phyloP scores from a whole-genome alignment of 2,113 vertebrate genomes.

The Dipodomys ordii region DNA sequence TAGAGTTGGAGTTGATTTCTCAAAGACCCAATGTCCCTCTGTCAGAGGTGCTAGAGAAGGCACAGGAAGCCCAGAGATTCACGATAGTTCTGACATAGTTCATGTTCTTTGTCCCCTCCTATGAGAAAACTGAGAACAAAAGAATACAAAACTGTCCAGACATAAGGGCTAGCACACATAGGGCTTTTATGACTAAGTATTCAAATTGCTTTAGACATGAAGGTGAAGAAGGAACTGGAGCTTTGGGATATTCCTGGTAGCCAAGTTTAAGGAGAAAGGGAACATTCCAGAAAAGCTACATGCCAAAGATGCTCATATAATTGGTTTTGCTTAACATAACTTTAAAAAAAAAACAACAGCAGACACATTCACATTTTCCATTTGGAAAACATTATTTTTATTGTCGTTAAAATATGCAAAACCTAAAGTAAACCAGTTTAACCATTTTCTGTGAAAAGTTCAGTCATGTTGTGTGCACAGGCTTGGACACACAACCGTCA shows the following conservation, averaged over 20 bases:
- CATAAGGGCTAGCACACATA: neutral
- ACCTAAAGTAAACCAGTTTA: neutral
- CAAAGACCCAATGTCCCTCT: no score
- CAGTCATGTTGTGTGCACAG: neutral
- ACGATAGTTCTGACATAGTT: neutral
- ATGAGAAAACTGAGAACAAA: neutral
- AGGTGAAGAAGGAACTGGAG: neutral
- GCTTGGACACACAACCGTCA: neutral
- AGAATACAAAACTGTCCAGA: neutral
- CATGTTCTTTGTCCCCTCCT: neutral
- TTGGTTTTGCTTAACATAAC: neutral
- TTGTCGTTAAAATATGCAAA: neutral
- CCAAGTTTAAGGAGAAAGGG: constrained; percentile 6
- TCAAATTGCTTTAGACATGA: constrained; percentile 17
- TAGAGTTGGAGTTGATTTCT: neutral
- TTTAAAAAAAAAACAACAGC: neutral
- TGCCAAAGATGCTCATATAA: neutral
- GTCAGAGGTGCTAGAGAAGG: neutral
- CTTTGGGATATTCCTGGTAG: neutral
- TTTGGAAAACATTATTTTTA: constrained; percentile 18
- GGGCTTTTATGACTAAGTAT: neutral
- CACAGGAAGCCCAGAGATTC: neutral
- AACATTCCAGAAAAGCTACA: neutral
- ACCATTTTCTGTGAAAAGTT: neutral
- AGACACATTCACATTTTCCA: constrained; percentile 11